Evolutionary conservation across 1,140 invertebrate genomes (phyloP).

Genomic region (Notospermus geniculatus): DNA sequence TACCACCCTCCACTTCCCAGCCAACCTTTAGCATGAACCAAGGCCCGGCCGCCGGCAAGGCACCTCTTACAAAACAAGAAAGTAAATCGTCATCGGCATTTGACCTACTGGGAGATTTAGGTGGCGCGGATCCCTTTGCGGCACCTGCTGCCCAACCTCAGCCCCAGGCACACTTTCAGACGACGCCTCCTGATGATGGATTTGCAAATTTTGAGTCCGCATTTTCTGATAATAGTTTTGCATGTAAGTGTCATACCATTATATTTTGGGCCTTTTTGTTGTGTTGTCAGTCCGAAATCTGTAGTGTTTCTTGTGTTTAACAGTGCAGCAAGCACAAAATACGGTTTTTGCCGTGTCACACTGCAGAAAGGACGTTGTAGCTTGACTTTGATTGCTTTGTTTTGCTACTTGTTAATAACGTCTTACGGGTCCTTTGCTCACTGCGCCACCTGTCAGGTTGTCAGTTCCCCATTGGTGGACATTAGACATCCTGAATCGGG

Average conservation of each 20-base stretch:
- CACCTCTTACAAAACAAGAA: slow-evolving; percentile 2
- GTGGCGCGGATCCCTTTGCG: slow-evolving; percentile 37
- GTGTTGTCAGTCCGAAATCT: not conserved
- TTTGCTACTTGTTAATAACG: not conserved
- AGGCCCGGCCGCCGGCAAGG: not conserved
- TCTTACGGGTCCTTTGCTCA: too few species aligned
- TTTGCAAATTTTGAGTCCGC: slow-evolving; percentile 10
- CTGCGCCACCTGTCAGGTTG: too few species aligned
- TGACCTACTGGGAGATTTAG: slow-evolving; percentile 39
- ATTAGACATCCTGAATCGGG: too few species aligned
- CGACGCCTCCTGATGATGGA: slow-evolving; percentile 9
- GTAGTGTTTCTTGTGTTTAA: not conserved
- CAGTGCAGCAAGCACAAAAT: not conserved
- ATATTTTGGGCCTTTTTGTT: not conserved
- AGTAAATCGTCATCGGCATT: slow-evolving; percentile 9
- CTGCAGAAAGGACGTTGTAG: not conserved
- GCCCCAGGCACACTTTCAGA: not conserved
- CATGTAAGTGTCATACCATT: not conserved
- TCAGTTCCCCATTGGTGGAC: too few species aligned
- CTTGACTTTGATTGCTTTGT: too few species aligned
- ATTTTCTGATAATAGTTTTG: slow-evolving; percentile 4
- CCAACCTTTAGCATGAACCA: not conserved
- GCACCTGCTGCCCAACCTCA: slow-evolving; percentile 19
- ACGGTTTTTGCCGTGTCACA: not conserved
- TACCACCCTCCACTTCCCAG: not conserved